Conservation (phyloP, 2,113 vertebrate species). For the Cebus imitator region DNA sequence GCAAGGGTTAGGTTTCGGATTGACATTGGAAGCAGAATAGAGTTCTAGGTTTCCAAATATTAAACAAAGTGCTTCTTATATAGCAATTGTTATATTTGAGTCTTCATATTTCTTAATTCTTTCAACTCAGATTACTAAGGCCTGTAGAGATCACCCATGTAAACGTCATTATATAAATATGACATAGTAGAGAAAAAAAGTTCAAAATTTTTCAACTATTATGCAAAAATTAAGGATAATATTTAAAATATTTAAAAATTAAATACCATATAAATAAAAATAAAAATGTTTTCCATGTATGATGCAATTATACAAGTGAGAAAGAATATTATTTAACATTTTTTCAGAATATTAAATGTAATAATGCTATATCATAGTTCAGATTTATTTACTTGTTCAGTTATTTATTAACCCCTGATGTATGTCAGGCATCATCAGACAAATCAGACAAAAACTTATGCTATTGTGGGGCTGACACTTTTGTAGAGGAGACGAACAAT, state of each 20-base stretch:
- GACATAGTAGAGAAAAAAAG: not conserved
- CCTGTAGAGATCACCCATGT: not conserved
- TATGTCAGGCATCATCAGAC: not conserved
- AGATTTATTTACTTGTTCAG: not conserved
- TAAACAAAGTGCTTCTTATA: not conserved
- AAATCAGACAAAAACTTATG: not conserved
- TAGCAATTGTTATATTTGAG: not conserved
- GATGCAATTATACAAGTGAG: not conserved
- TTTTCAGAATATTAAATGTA: not conserved
- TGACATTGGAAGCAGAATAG: not conserved
- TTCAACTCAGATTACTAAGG: not conserved
- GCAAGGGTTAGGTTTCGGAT: not conserved
- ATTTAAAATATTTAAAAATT: not conserved
- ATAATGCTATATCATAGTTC: not conserved
- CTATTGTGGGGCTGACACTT: not conserved
- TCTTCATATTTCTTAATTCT: not conserved
- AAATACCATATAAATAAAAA: not conserved
- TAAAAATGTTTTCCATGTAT: not conserved
- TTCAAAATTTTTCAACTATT: no score
- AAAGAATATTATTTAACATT: not conserved
- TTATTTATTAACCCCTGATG: not conserved
- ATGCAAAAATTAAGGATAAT: no score
- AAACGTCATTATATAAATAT: not conserved
- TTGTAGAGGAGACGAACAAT: not conserved
- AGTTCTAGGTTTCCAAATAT: not conserved